Conservation (phyloP, 37 sponge, comb jelly and placozoan species). For the Diacarnus erythraeanus region DNA sequence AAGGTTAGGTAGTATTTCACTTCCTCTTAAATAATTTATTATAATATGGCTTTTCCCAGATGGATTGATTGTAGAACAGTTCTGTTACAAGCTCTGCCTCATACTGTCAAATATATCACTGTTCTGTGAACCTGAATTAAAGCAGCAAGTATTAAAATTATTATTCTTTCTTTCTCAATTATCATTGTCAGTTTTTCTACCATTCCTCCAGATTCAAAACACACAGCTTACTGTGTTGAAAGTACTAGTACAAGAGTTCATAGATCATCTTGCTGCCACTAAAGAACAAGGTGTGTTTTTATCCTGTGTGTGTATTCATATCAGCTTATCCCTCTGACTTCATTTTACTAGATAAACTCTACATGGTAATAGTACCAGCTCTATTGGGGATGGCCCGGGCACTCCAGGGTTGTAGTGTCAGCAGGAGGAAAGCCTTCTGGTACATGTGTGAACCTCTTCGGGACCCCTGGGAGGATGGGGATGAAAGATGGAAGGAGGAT, state of each 20-base stretch:
- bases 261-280: not conserved
- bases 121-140: not conserved
- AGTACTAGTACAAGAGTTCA: not conserved
- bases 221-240: not conserved
- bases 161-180: not conserved
- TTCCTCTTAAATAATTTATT: too few species aligned
- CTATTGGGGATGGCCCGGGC: slow-evolving; percentile 40
- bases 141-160: not conserved
- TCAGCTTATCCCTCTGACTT: not conserved
- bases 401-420: not conserved
- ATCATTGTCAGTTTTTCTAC: not conserved
- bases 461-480: not conserved
- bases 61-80: slow-evolving; percentile 60
- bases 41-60: slow-evolving; percentile 17
- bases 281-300: not conserved
- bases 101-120: slow-evolving; percentile 40
- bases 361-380: slow-evolving; percentile 29
- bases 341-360: slow-evolving; percentile 23
- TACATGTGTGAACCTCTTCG: not conserved
- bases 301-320: not conserved
- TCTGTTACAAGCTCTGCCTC: slow-evolving; percentile 43
- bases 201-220: not conserved
- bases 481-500: not conserved
- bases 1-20: slow-evolving; percentile 20
- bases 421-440: slow-evolving; percentile 25